Conservation (phyloP, 2,113 vertebrate species). For the Laterallus jamaicensis region DNA sequence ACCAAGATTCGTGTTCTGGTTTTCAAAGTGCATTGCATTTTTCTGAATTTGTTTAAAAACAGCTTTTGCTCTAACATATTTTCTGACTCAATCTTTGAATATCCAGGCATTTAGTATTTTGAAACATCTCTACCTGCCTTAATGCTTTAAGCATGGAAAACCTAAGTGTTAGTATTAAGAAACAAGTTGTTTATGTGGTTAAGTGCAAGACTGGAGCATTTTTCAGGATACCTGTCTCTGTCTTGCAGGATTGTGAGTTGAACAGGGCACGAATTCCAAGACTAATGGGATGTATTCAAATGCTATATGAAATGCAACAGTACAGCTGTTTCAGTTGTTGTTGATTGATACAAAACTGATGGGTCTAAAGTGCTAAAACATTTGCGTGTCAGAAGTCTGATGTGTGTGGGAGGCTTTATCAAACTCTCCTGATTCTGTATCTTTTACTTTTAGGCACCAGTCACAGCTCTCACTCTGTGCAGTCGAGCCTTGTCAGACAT, state of each 20-base stretch:
- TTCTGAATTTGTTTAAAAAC: background rate
- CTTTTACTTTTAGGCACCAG: conserved; percentile 85
- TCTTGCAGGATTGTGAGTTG: background rate
- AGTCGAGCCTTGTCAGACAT: conserved; percentile 90
- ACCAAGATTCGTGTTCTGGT: background rate
- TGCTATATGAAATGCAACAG: background rate
- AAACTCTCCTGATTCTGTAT: conserved; percentile 22
- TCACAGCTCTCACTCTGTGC: conserved; percentile 95
- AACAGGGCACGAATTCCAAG: background rate
- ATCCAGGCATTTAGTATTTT: background rate
- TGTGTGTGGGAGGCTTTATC: background rate
- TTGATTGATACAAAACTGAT: background rate
- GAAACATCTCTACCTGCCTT: background rate
- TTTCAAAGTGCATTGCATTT: background rate
- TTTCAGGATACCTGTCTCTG: background rate
- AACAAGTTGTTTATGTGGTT: background rate
- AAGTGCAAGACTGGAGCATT: background rate
- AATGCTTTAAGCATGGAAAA: background rate
- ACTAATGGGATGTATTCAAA: background rate
- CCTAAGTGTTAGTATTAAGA: background rate
- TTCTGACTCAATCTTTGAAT: background rate
- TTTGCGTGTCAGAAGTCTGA: background rate
- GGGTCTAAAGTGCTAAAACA: background rate
- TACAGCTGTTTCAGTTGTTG: background rate
- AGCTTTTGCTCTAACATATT: background rate